A percentile compares a stretch with the other conserved stretches of the same genome.
Conservation (phyloP, 2,888 invertebrate genomes). For the Rhamnusium bicolor region DNA sequence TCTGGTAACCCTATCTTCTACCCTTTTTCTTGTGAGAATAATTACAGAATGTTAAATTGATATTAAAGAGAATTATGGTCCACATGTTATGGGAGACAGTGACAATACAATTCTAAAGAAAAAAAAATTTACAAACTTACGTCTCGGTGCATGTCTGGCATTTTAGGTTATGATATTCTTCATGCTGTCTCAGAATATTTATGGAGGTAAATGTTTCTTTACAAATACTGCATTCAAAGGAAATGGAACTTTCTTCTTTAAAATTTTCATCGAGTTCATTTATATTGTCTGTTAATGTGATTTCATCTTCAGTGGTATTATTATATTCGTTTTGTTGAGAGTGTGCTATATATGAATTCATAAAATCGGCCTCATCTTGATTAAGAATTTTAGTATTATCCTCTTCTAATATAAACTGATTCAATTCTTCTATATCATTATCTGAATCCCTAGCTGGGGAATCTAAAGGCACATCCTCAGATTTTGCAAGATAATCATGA, state of each 20-base stretch:
- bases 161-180: background rate
- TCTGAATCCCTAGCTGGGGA: background rate
- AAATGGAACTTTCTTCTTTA: background rate
- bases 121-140: background rate
- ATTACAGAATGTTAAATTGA: no score
- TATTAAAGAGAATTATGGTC: no score
- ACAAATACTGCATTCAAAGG: background rate
- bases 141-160: background rate
- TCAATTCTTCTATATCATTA: background rate
- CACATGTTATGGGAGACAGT: no score
- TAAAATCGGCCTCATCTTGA: background rate
- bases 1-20: no score
- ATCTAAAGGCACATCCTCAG: background rate
- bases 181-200: background rate
- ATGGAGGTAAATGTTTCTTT: background rate
- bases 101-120: no score
- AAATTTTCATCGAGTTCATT: background rate
- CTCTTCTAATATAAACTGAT: background rate
- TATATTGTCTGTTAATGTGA: background rate
- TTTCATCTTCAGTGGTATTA: background rate
- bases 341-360: background rate
- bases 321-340: background rate
- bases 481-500: background rate
- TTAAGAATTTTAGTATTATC: background rate
- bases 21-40: no score